Evolutionary conservation across 2,797 vertebrate genomes (phyloP).

Genomic region (Buceros bicornis): DNA sequence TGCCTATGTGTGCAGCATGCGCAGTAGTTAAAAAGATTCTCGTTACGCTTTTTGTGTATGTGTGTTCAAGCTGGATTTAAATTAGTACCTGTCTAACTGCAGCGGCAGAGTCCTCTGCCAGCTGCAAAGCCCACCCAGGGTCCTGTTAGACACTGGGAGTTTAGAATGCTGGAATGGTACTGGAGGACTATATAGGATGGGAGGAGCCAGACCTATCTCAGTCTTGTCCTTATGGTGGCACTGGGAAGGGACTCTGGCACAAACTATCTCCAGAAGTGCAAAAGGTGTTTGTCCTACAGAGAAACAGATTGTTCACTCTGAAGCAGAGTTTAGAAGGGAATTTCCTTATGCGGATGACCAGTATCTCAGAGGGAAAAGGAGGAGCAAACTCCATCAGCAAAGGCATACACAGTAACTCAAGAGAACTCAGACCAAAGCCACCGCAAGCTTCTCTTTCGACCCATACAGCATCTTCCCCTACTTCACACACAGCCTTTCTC

Average conservation of each 20-base stretch:
- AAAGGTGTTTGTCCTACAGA: not conserved
- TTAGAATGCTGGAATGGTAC: not conserved
- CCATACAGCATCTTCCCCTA: not conserved
- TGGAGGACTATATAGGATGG: not conserved
- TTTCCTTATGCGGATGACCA: not conserved
- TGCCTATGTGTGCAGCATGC: not conserved
- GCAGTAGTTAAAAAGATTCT: not conserved
- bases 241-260: not conserved
- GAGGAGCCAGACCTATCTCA: not conserved
- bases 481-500: not conserved
- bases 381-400: not conserved
- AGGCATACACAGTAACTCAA: not conserved
- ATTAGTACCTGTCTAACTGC: not conserved
- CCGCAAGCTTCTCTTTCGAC: not conserved
- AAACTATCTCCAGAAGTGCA: not conserved
- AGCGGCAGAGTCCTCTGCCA: not conserved
- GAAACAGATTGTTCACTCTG: not conserved
- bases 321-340: not conserved
- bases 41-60: not conserved
- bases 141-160: not conserved
- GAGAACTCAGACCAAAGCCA: not conserved
- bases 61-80: not conserved
- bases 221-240: not conserved
- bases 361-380: not conserved
- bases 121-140: not conserved